These are phyloP conservation scores for Camponotus pennsylvanicus DNA, from an alignment of 1,140 invertebrate species.

Conservation along the genomic window DNA sequence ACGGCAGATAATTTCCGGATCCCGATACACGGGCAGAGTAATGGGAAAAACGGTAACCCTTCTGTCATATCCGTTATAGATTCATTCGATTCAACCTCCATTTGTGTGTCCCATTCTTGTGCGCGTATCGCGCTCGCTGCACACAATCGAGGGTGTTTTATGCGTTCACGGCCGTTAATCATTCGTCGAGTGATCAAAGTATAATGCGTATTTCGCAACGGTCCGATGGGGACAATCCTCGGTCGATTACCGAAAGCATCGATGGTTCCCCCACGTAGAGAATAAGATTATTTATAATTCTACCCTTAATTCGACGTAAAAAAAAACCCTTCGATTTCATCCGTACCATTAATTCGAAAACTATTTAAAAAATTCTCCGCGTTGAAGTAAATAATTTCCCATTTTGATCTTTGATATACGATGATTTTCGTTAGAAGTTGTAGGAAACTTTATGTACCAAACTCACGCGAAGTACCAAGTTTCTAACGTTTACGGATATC, in stretches of 20 bases:
- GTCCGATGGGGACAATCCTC: conserved; percentile 1
- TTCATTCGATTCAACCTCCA: conserved; percentile 67
- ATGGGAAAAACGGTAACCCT: conserved; percentile 77
- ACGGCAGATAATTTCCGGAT: conserved; percentile 77
- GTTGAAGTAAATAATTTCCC: conserved; percentile 10
- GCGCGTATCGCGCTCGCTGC: background rate
- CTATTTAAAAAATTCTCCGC: background rate
- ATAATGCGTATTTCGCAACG: conserved; percentile 18
- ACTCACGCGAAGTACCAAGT: conserved; percentile 10
- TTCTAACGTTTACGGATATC: conserved; percentile 14
- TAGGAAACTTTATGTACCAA: background rate
- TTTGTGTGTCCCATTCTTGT: conserved; percentile 17
- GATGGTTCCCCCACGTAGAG: background rate
- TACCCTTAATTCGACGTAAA: background rate
- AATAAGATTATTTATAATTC: background rate
- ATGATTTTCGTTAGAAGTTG: background rate
- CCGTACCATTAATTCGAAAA: background rate
- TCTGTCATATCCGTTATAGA: conserved; percentile 75
- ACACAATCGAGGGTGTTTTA: conserved; percentile 30
- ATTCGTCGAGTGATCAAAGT: conserved; percentile 7
- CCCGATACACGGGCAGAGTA: conserved; percentile 72
- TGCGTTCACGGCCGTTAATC: conserved; percentile 50
- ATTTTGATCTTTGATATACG: conserved; percentile 27
- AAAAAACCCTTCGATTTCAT: background rate
- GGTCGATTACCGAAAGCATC: background rate